Base-by-base conservation (phyloP, 2,113 vertebrate species). In the Caranx melampygus region DNA sequence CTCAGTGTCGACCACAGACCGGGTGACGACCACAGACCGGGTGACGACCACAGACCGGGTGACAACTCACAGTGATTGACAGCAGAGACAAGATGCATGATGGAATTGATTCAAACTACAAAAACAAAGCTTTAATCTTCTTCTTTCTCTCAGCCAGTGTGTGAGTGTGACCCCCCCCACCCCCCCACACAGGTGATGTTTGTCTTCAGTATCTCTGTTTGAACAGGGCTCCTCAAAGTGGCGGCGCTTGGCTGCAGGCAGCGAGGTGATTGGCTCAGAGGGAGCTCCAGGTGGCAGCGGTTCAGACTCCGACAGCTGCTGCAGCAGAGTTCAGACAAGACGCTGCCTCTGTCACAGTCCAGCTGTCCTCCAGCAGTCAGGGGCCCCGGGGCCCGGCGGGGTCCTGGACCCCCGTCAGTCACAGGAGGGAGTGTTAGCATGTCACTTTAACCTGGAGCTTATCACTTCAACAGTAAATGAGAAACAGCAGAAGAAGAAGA, bases 231-330 rank as follows among this genome's bases (percentile, higher is more conserved):
- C 34, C 44, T 45, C 44, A 62, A 49, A 78, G 33, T 21, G 75
- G 49, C 33, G 2, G 12, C 44, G 14, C 45, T 61, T 61, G 71
- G 64, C 47, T 42, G 0, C 33, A 12, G 33, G 59, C 58, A 1
- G 51, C 0, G 59, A 7, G 34, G 51, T 14, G 44, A 72, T 34
- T 73, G 75, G 63, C 75, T 83, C 75, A 16, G n/a, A 18, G 26
- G 31, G 20, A 74, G 66, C 47, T 60, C 51, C 82, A 55, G 65
- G 47, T 65, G 71, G 76, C 60, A n/a, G 3, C 1, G 2, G 42
- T 63, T 79, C 70, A 69, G 40, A 51, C 49, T 42, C 52, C 3
- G 37, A 47, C 81, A 74, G 70, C 70, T 83, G 71, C n/a, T 52
- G 18, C 16, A 13, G 44, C 49, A 1, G 51, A 31, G 20, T 55